Base-by-base conservation (phyloP, 2,797 vertebrate species). In the Chaenodraco wilsoni region DNA sequence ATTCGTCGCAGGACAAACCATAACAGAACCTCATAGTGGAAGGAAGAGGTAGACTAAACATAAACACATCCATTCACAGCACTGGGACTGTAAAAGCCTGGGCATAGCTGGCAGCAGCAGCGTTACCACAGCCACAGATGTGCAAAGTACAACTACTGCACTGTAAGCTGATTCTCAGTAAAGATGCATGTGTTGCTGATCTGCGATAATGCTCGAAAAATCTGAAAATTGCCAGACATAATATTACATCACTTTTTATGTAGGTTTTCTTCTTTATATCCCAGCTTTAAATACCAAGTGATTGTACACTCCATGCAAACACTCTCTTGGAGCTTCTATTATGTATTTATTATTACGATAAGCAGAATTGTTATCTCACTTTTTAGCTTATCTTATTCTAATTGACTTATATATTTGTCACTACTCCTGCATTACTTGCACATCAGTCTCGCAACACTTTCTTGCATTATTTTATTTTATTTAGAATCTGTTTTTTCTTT, bases 21-120 rank as follows among this genome's bases (percentile, higher is more conserved):
- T 17, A 57, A 52, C 46, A 79, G 44, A 82, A 17, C 51, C 70
- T 63, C 43, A 62, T 41, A 51, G 65, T 27, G 63, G 45, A 63
- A 41, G 77, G 76, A 78, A 81, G 81, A 81, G 44, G 83, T 21
- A 90, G 90, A 84, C 87, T 85, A 83, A 87, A 90, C 85, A 89
- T 74, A 74, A 88, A 86, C 78, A 77, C 65, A 23, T 9, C 85
- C 85, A 67, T 68, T 78, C 5, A 45, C 59, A 59, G 68, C 65
- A 50, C 66, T 21, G 64, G 69, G 73, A 41, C 63, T 63, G 56
- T 54, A 61, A 55, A 61, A 57, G 71, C 54, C 1, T 59, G 59
- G 81, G 82, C 70, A 75, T 2, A 60, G 65, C 59, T 69, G 76
- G 64, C 65, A 41, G 71, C 64, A 31, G 79, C 73, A 62, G 61